phyloP scores from a whole-genome alignment of 64 coral and sea anemone genomes.

The Porites australiensis region DNA sequence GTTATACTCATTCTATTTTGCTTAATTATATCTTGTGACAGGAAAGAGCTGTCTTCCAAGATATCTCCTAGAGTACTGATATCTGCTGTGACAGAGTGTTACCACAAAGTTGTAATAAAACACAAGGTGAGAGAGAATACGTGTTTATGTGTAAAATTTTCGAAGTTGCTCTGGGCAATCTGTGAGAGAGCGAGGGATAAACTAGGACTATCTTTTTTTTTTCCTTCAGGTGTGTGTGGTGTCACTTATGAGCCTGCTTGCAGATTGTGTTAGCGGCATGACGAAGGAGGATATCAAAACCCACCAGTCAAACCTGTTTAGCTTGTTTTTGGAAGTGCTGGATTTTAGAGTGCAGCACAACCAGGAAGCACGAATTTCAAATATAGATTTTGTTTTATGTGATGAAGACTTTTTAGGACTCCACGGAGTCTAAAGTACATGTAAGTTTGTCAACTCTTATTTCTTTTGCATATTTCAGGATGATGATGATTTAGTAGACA shows the following conservation, averaged over 20 bases:
- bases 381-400: too few species aligned
- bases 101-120: conserved; percentile 37
- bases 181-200: too few species aligned
- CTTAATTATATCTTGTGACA: not conserved
- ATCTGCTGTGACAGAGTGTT: conserved; percentile 80
- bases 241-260: conserved; percentile 64
- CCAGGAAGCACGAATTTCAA: conserved; percentile 36
- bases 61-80: conserved; percentile 82
- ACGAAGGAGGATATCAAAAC: conserved; percentile 85
- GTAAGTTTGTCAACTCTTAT: not conserved
- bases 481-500: conserved; percentile 51
- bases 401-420: too few species aligned
- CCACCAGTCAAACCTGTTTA: conserved; percentile 76
- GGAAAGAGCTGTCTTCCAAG: conserved; percentile 70
- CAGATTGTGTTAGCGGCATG: conserved; percentile 63
- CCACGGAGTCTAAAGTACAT: not conserved
- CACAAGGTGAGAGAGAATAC: conserved; percentile 30
- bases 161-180: too few species aligned
- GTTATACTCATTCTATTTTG: not conserved
- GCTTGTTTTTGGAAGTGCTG: conserved; percentile 78
- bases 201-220: not conserved
- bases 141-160: not conserved
- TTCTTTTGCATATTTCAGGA: conserved; percentile 50
- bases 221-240: not conserved
- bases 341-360: conserved; percentile 81